Conservation (phyloP, 2,113 vertebrate genomes). For the Colistium nudipinnis region DNA sequence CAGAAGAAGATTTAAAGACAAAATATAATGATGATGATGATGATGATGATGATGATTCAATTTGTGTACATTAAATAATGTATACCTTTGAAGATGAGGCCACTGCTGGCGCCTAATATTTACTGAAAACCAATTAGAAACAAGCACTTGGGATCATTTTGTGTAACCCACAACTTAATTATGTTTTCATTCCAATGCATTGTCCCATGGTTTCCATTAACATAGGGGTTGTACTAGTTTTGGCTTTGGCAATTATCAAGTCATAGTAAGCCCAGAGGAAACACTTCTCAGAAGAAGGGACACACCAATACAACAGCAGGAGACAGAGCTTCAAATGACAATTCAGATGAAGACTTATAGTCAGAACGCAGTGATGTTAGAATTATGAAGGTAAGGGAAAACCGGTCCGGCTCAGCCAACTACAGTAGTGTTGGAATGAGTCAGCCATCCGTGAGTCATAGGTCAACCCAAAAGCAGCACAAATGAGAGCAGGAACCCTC, state of each 20-base stretch:
- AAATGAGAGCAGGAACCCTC: constrained; percentile 25
- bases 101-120: background rate
- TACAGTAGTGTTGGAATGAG: constrained; percentile 13
- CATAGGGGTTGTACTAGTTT: background rate
- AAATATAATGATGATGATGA: too few relatives aligned
- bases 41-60: too few relatives aligned
- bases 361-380: background rate
- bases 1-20: too few relatives aligned
- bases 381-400: background rate
- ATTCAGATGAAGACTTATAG: background rate
- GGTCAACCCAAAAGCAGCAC: constrained; percentile 31
- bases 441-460: constrained; percentile 26
- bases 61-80: background rate
- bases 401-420: constrained; percentile 6
- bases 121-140: background rate
- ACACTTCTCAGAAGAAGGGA: background rate
- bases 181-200: background rate
- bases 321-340: background rate
- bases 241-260: too few relatives aligned
- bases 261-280: background rate
- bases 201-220: background rate
- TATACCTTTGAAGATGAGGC: background rate
- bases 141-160: background rate
- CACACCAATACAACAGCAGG: background rate
- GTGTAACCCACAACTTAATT: background rate